Evolutionary conservation across 2,113 vertebrate species (phyloP).

Genomic region (Calcarius ornatus): DNA sequence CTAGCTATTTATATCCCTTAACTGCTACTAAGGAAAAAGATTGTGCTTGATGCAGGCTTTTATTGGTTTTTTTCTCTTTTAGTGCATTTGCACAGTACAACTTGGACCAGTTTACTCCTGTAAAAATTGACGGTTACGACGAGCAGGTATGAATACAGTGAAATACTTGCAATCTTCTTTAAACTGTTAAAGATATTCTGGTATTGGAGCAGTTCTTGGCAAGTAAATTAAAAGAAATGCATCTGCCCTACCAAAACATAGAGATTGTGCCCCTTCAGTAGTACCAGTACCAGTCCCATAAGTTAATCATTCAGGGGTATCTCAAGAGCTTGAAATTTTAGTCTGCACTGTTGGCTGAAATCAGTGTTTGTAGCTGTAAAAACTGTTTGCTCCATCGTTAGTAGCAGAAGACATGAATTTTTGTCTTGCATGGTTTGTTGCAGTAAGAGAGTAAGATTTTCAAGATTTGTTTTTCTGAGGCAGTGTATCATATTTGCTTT

Average conservation of each 20-base stretch:
- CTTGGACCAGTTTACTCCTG: constrained; percentile 97
- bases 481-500: background rate
- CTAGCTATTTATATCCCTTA: background rate
- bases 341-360: background rate
- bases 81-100: constrained; percentile 98
- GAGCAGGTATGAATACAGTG: constrained; percentile 83
- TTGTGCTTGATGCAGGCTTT: background rate
- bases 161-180: background rate
- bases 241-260: background rate
- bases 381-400: background rate
- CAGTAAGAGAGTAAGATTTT: background rate
- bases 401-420: background rate
- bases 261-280: background rate
- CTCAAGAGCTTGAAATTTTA: background rate
- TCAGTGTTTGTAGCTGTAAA: background rate
- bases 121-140: constrained; percentile 91
- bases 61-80: background rate
- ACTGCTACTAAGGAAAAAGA: background rate
- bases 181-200: background rate
- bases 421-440: background rate
- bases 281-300: background rate
- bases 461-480: background rate
- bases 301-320: background rate
- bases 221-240: background rate
- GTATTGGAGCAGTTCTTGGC: background rate